Evolutionary conservation across 53 echinoderm and acorn worm species (phyloP).

Genomic region (Zoroaster sp.): DNA sequence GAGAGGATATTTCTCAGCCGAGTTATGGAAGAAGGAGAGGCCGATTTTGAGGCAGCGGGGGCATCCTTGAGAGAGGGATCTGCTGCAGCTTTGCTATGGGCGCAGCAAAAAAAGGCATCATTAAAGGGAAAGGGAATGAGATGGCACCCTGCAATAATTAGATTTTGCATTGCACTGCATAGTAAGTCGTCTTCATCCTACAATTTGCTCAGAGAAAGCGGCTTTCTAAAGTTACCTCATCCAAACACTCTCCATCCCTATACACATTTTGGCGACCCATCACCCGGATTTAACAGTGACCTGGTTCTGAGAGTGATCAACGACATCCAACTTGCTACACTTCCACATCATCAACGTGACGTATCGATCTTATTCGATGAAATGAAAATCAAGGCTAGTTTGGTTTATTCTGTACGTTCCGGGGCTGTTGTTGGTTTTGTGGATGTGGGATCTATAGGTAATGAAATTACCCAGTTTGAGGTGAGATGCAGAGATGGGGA

Average conservation of each 20-base stretch:
- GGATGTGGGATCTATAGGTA: neutral
- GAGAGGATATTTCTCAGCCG: too few relatives aligned
- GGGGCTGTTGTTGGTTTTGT: neutral
- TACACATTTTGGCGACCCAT: neutral
- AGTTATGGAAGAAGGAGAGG: neutral
- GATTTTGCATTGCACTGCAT: slow-evolving; percentile 6
- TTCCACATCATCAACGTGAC: neutral
- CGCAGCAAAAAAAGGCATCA: neutral
- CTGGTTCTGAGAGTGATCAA: neutral
- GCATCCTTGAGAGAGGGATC: neutral
- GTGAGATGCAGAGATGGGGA: neutral
- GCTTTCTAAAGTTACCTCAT: neutral
- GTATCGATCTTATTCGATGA: neutral
- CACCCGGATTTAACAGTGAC: neutral
- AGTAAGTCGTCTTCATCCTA: slow-evolving; percentile 23
- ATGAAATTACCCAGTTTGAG: neutral
- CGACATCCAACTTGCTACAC: neutral
- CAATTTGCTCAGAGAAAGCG: neutral
- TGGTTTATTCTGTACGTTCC: neutral
- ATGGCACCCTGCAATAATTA: slow-evolving; percentile 42
- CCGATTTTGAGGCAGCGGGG: too few relatives aligned
- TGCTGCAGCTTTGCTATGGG: neutral
- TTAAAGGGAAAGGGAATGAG: neutral
- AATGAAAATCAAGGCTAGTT: neutral
- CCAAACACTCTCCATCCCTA: neutral